Base-by-base conservation (phyloP, 2,888 invertebrate species). In the Ashinkailepas kermadecensis region DNA sequence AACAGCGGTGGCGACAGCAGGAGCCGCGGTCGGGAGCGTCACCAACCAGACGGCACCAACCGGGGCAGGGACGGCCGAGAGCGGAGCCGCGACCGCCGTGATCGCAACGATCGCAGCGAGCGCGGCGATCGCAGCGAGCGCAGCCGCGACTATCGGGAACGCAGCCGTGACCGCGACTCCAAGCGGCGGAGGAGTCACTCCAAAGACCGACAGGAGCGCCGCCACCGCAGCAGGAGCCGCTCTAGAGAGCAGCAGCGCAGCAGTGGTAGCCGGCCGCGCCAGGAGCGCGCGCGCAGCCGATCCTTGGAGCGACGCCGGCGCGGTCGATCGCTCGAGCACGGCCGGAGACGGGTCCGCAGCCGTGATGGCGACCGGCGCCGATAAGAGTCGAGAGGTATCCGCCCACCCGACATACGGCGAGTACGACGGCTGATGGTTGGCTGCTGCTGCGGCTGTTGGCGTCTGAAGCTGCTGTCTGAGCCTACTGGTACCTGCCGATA, bases 241-340 rank as follows among this genome's bases (percentile, higher is more conserved):
- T 70, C n/a, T 74, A 21, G 23, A 23, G 74, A 70, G 58, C 65
- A 23, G 23, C 39, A 59, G n/a, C 81, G 80, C 25, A 80, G 64
- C 23, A 23, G 65, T 25, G 39, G 39, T 4, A 4, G 39, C 39
- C 39, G 39, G 39, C 39, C 39, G 39, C 39, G 39, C 4, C 39
- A 39, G 39, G 54, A 64, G 18, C 39, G 23, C 18, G 78, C 62
- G 62, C 21, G 59, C 62, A 74, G 15, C 6, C 39, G 39, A 4
- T 4, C n/a, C 59, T 2, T 57, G 25, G 25, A 59, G 62, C 54
- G 64, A 39, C 23, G 18, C 8, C 15, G 57, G 23, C 13, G 9
- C 12, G 21, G 58, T 39, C 39, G 39, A 39, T 39, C 39, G 39
- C 39, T 39, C 39, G 39, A 39, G 39, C 39, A 39, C 39, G 39